Conservation (phyloP, 2,113 vertebrate genomes). For the Hippocampus abdominalis region DNA sequence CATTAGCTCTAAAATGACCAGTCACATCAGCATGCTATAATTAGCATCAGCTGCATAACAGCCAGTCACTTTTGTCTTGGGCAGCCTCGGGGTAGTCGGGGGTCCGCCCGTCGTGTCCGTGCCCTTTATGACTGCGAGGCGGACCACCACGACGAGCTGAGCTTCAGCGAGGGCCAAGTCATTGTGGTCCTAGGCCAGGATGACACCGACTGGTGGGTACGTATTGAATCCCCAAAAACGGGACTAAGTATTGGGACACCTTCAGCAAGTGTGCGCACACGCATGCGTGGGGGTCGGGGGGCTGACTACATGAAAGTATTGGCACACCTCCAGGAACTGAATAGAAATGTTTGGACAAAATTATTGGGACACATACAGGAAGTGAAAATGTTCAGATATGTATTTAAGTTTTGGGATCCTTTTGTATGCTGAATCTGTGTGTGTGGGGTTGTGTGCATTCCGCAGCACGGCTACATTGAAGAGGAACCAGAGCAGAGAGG, state of each 20-base stretch:
- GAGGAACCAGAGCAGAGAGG: conserved; percentile 58
- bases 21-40: no score
- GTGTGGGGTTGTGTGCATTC: conserved; percentile 1
- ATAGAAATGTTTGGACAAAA: background rate
- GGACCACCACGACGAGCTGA: conserved; percentile 61
- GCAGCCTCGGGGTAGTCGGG: conserved; percentile 41
- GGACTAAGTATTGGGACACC: no score
- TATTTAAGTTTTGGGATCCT: no score
- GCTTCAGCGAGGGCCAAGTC: conserved; percentile 61
- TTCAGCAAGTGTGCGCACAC: no score
- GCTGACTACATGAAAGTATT: no score
- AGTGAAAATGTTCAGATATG: background rate
- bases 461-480: conserved; percentile 56
- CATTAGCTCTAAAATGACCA: no score
- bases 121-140: conserved; percentile 64
- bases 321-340: background rate
- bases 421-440: background rate
- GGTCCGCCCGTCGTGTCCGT: conserved; percentile 32
- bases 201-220: conserved; percentile 62
- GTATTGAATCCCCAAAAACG: conserved; percentile 23
- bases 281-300: no score
- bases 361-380: background rate
- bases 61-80: background rate
- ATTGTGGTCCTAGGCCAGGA: conserved; percentile 57
- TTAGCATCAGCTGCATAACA: no score